Evolutionary conservation across 2,113 vertebrate genomes (phyloP).

Genomic region (Arizona elegans): DNA sequence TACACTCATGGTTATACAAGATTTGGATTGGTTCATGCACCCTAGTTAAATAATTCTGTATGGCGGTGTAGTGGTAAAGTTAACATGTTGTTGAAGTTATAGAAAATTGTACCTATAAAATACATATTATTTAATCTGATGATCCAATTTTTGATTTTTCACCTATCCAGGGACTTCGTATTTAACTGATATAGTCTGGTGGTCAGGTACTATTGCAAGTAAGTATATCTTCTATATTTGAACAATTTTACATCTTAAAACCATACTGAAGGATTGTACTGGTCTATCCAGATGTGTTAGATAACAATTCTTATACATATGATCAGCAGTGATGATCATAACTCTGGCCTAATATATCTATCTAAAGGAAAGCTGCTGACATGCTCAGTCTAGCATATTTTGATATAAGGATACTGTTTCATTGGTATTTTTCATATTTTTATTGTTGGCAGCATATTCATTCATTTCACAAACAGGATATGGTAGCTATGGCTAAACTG

Average conservation of each 20-base stretch:
- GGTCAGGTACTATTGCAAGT: conserved; percentile 92
- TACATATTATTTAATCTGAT: neutral
- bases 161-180: conserved; percentile 81
- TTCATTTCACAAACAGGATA: neutral
- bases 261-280: neutral
- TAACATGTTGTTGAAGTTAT: neutral
- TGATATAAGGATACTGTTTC: neutral
- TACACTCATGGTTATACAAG: neutral
- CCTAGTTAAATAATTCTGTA: neutral
- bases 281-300: neutral
- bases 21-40: neutral
- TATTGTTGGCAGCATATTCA: neutral
- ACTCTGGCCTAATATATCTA: neutral
- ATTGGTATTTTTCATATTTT: neutral
- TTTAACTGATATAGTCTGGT: conserved; percentile 90
- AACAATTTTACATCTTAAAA: neutral
- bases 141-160: conserved; percentile 14
- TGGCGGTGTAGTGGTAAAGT: neutral
- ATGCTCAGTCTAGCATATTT: neutral
- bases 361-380: neutral
- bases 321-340: neutral
- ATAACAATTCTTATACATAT: neutral
- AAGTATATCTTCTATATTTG: conserved; percentile 66
- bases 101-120: neutral
- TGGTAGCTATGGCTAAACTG: too few relatives aligned